These are phyloP conservation scores for Bombus huntii DNA, from an alignment of 1,140 invertebrate species.

Conservation along the genomic window DNA sequence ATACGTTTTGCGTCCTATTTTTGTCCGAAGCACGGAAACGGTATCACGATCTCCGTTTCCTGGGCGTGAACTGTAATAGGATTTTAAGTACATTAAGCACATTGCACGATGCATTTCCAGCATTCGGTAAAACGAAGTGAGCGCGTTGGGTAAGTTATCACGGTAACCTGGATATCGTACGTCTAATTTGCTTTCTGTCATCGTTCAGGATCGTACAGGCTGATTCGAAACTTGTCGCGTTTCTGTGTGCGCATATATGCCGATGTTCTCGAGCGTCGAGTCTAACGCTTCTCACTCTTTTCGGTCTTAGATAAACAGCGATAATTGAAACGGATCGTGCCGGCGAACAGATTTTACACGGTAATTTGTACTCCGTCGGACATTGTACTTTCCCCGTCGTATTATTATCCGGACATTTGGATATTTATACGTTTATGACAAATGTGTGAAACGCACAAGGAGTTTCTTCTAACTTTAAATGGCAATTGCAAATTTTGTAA, in stretches of 20 bases:
- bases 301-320: too few species aligned
- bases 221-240: neutral
- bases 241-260: neutral
- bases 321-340: too few species aligned
- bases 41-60: neutral
- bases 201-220: neutral
- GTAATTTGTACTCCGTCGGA: too few species aligned
- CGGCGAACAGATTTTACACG: too few species aligned
- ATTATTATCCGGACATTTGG: too few species aligned
- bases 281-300: too few species aligned
- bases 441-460: too few species aligned
- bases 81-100: conserved; percentile 4
- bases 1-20: neutral
- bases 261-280: too few species aligned
- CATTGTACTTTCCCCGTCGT: too few species aligned
- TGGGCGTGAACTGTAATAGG: neutral
- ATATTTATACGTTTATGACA: too few species aligned
- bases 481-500: too few species aligned
- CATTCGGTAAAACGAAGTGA: neutral
- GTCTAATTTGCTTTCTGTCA: conserved; percentile 4
- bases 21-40: neutral
- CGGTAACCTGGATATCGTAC: conserved; percentile 6
- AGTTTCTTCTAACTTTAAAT: too few species aligned
- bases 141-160: neutral
- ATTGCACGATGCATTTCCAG: neutral